A percentile compares a stretch with the other conserved stretches of the same genome.
Conservation (phyloP, 1,140 invertebrate species). For the Tribolium castaneum region DNA sequence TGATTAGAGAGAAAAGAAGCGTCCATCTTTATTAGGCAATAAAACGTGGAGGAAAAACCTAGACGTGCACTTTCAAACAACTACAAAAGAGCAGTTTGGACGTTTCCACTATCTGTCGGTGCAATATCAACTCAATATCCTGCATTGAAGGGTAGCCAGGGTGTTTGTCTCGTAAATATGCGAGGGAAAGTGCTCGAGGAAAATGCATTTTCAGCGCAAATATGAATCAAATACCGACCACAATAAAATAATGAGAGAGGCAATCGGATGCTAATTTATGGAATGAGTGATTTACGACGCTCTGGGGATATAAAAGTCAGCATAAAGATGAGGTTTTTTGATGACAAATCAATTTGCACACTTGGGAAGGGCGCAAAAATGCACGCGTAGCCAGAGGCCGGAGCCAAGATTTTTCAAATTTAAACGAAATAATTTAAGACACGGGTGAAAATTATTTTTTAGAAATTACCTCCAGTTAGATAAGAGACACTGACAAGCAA, state of each 20-base stretch:
- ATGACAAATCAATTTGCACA: not conserved
- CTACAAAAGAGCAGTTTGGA: constrained; percentile 26
- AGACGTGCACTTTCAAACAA: constrained; percentile 19
- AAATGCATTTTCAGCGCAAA: constrained; percentile 10
- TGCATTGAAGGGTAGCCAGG: constrained; percentile 11
- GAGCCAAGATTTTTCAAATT: too few species aligned
- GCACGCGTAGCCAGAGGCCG: too few species aligned
- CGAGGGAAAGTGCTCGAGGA: not conserved
- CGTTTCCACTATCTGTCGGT: constrained; percentile 23
- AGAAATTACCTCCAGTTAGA: too few species aligned
- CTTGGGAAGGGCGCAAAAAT: not conserved
- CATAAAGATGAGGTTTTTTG: not conserved
- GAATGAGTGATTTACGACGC: not conserved
- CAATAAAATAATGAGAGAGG: not conserved
- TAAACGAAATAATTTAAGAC: too few species aligned
- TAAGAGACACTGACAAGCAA: too few species aligned
- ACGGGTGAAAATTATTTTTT: too few species aligned
- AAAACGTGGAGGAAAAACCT: constrained; percentile 22
- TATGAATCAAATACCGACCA: not conserved
- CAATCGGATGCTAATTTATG: not conserved
- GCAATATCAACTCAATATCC: constrained; percentile 32
- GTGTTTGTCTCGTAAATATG: constrained; percentile 16
- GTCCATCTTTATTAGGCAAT: constrained; percentile 4
- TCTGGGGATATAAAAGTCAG: not conserved
- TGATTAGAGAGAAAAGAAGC: constrained; percentile 2